phyloP scores from a whole-genome alignment of 2,113 vertebrate species.

The Bambusicola thoracicus region DNA sequence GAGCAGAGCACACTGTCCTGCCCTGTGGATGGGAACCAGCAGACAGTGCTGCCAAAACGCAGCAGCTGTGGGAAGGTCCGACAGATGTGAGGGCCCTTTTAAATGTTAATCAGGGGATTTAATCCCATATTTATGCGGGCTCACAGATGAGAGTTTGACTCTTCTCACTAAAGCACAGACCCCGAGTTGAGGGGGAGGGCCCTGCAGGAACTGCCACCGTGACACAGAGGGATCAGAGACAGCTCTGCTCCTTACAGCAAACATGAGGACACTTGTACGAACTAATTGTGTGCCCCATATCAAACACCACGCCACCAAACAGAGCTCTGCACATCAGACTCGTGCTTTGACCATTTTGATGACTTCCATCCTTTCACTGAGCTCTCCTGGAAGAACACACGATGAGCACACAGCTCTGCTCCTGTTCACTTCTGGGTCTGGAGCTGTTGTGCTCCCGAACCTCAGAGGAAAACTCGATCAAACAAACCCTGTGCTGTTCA shows the following conservation, averaged over 20 bases:
- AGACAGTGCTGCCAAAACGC: background rate
- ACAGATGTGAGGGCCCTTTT: constrained; percentile 14
- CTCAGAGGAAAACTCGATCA: background rate
- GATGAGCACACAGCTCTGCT: background rate
- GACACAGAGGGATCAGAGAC: background rate
- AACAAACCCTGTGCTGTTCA: background rate
- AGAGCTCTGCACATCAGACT: background rate
- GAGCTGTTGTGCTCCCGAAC: background rate
- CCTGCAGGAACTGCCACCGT: too few relatives aligned
- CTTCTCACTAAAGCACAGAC: background rate
- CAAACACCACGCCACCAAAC: fast-evolving
- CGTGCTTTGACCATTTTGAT: background rate
- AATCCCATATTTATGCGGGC: constrained; percentile 6
- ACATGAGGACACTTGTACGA: fast-evolving
- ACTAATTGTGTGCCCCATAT: background rate
- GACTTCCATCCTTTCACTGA: background rate
- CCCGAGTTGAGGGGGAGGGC: background rate
- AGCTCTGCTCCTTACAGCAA: background rate
- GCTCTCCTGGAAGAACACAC: background rate
- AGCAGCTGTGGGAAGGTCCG: constrained; percentile 25
- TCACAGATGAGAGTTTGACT: background rate
- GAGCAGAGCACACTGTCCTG: too few relatives aligned
- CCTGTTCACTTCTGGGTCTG: background rate
- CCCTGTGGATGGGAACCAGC: constrained; percentile 32
- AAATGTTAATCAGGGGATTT: constrained; percentile 47